Evolutionary conservation across 2,113 vertebrate genomes (phyloP), one percentile per base, ranked within the genome.

Genomic region (Colinus virginianus): DNA sequence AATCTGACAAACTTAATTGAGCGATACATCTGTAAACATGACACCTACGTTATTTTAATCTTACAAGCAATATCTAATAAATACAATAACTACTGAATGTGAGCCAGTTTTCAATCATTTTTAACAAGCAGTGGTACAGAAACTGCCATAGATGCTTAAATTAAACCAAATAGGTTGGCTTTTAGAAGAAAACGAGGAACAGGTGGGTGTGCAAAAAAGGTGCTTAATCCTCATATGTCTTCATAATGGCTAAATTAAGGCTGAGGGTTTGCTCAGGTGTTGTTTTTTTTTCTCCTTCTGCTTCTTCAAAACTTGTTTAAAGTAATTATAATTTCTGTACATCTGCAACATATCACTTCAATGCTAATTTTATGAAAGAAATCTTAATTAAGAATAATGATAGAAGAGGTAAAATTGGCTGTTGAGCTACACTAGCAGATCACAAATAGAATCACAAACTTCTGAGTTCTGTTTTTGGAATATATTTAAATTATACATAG

Each of bases 11-110:
- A 96, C 51, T 88, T 90, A 93, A 84, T 95, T 86, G 83, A 96
- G 64, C 7, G 2, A 96, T 93, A 79, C 76, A 90, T 97, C 93
- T 97, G 83, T 96, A 97, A 98, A 95, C 83, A 79, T 93, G 86
- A 94, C 83, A 97, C 86, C 90, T 87, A 72, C 61, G 77, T 96
- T 84, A 95, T 97, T 97, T 97, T 96, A 97, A 96, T 96, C 85
- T 96, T 87, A 87, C 90, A 90, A 90, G 92, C 70, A 81, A 88
- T 95, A 69, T 86, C 78, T 97, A 87, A 95, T 89, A 95, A 97
- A 96, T 94, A 92, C 80, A 95, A 96, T 96, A 96, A 94, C 87
- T 78, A 89, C 78, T 88, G 66, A 62, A 89, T 81, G 49, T 71
- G 82, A 94, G 72, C 58, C 64, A 88, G 80, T 94, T 91, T 95